phyloP scores from a whole-genome alignment of 2,797 vertebrate species.

The Acrocephalus scirpaceus region DNA sequence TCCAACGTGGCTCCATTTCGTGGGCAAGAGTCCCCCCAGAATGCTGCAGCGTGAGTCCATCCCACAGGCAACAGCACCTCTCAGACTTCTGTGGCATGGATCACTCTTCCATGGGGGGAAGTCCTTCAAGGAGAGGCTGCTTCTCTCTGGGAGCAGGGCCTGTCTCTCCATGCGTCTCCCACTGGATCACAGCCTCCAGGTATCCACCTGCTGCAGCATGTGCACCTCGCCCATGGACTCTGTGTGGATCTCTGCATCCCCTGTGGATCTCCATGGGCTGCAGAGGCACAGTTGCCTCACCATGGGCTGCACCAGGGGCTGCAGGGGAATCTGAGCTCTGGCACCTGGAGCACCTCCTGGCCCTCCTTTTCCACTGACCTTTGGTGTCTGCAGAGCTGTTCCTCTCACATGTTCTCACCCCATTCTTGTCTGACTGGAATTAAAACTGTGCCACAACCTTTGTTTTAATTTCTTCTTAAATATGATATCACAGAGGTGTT shows the following conservation, averaged over 20 bases:
- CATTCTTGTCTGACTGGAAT: neutral
- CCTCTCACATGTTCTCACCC: fast-evolving
- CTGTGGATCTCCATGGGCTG: neutral
- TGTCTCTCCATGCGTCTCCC: too few relatives aligned
- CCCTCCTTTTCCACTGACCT: neutral
- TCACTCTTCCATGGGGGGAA: fast-evolving
- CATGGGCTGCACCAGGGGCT: fast-evolving
- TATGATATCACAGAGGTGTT: fast-evolving
- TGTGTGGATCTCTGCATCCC: neutral
- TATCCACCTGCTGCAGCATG: fast-evolving
- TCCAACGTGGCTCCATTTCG: fast-evolving
- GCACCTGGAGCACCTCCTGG: fast-evolving
- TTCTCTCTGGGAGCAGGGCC: neutral
- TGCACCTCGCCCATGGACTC: fast-evolving
- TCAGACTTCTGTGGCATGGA: fast-evolving
- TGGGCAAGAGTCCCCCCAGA: neutral
- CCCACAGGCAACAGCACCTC: neutral
- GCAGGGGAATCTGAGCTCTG: fast-evolving
- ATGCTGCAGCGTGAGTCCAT: neutral
- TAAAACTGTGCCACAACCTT: neutral
- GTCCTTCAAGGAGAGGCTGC: neutral
- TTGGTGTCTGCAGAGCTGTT: neutral
- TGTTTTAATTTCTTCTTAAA: neutral
- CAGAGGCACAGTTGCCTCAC: neutral
- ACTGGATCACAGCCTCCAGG: fast-evolving